These are phyloP conservation scores for Meloidogyne floridensis DNA, from an alignment of 1,140 invertebrate genomes.

Conservation along the genomic window DNA sequence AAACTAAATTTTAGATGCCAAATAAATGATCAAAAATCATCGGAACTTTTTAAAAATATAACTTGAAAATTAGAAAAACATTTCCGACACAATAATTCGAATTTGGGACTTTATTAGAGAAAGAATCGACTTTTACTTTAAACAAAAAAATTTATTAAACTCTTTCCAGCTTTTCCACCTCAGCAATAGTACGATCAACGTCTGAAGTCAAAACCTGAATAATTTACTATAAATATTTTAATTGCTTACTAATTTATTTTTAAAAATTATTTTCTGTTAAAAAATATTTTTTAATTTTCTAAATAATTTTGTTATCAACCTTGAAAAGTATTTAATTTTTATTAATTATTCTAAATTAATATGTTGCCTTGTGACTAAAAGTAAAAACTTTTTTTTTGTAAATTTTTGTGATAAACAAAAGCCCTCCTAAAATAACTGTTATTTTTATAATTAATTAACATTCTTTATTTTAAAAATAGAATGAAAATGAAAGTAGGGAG, in stretches of 20 bases:
- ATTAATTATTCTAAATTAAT: neutral
- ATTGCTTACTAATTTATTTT: neutral
- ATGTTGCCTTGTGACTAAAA: neutral
- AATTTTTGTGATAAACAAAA: constrained; percentile 7
- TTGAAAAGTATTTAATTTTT: neutral
- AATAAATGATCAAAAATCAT: too few species aligned
- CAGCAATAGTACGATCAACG: constrained; percentile 63
- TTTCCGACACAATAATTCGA: too few species aligned
- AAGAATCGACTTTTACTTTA: neutral
- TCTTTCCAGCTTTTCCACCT: constrained; percentile 54
- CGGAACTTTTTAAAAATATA: too few species aligned
- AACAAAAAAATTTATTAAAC: neutral
- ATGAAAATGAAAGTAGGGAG: neutral
- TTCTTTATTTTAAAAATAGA: neutral
- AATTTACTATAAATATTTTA: too few species aligned
- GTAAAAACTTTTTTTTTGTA: neutral
- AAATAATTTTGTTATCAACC: constrained; percentile 1
- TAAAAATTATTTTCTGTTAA: neutral
- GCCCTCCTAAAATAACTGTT: neutral
- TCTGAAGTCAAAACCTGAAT: constrained; percentile 58
- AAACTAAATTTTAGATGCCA: too few species aligned
- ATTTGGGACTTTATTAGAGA: neutral
- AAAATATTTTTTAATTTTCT: neutral
- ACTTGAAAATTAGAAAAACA: too few species aligned
- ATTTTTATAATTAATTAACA: neutral